phyloP scores from a whole-genome alignment of 2,797 vertebrate genomes.

The Threskiornis aethiopicus region DNA sequence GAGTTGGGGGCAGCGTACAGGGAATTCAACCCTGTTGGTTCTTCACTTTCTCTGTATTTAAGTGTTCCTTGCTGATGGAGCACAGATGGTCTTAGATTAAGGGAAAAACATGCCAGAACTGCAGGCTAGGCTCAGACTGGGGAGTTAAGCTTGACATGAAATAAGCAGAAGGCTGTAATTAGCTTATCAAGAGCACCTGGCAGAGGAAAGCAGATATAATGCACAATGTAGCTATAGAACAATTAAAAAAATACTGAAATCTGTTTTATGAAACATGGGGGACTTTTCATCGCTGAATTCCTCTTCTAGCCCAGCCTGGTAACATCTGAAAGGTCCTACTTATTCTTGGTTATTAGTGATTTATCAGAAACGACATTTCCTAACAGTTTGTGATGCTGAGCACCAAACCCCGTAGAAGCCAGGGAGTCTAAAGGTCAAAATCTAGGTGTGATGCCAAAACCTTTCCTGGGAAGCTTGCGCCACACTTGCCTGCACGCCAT shows the following conservation, averaged over 20 bases:
- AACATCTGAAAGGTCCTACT: neutral
- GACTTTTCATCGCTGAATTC: neutral
- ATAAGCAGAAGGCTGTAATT: slow-evolving; percentile 58
- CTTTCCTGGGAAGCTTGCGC: neutral
- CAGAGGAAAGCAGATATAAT: neutral
- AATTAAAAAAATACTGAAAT: neutral
- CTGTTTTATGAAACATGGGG: neutral
- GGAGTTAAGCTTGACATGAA: slow-evolving; percentile 54
- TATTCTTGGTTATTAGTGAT: neutral
- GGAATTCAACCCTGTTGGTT: slow-evolving; percentile 19
- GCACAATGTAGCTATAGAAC: neutral
- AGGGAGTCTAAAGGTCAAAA: neutral
- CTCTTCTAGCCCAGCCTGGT: neutral
- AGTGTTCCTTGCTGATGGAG: slow-evolving; percentile 28
- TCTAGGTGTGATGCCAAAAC: neutral
- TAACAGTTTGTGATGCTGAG: neutral
- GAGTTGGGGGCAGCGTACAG: neutral
- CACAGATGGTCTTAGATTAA: slow-evolving; percentile 58
- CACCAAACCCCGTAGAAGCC: neutral
- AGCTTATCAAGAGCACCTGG: slow-evolving; percentile 49
- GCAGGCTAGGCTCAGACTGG: slow-evolving; percentile 34
- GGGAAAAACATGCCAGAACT: slow-evolving; percentile 38
- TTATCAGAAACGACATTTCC: neutral
- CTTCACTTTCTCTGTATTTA: slow-evolving; percentile 4
- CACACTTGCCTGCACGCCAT: neutral